Percentiles rank a stretch among this genome's conserved stretches.
Evolutionary conservation across 2,113 vertebrate genomes (phyloP).

Genomic region (Romanogobio albipinnatus): DNA sequence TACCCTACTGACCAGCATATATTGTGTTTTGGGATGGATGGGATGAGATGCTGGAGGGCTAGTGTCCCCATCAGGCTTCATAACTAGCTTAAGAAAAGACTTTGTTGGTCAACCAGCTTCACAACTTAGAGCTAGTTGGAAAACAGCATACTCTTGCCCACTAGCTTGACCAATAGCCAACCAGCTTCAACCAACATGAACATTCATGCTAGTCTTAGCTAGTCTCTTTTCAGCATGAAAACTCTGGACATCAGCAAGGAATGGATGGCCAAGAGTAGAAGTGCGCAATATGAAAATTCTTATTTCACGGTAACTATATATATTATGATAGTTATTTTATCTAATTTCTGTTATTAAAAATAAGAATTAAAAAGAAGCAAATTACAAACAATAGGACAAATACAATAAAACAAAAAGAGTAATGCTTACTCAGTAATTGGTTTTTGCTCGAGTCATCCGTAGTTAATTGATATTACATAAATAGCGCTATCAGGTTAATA

Average conservation of each 20-base stretch:
- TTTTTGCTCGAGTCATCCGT: neutral
- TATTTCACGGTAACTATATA: no score
- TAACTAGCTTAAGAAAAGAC: neutral
- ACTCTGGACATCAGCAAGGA: neutral
- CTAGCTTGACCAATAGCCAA: neutral
- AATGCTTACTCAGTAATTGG: neutral
- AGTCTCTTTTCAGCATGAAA: neutral
- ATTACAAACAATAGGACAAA: no score
- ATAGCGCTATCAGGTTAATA: neutral
- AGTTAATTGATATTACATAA: constrained; percentile 10
- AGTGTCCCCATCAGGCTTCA: neutral
- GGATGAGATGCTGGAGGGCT: neutral
- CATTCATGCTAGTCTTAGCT: neutral
- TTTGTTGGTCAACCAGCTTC: neutral
- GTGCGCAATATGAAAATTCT: no score
- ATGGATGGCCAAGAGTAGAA: neutral
- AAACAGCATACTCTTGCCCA: neutral
- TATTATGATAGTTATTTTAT: no score
- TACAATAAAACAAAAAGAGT: no score
- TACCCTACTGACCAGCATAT: neutral
- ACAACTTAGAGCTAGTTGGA: neutral
- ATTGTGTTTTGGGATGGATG: neutral
- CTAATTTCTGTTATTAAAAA: no score
- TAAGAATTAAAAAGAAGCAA: no score
- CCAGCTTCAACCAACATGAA: neutral